Evolutionary conservation across 2,797 vertebrate species (phyloP), one percentile per base, ranked within the genome.

Genomic region (Gymnothorax javanicus): DNA sequence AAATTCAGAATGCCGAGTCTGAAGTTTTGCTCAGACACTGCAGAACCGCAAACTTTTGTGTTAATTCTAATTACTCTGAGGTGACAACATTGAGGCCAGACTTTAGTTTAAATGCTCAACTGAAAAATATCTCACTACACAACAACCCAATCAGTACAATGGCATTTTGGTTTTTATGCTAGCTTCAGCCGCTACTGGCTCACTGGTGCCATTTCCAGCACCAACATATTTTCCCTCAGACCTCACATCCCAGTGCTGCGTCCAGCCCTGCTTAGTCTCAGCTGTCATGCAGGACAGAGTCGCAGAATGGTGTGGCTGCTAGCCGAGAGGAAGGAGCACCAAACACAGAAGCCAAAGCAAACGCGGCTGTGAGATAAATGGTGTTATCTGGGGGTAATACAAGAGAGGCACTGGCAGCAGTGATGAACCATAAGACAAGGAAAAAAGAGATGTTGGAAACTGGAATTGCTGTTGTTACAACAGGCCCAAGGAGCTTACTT

Each of bases 201-300:
- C 71, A 43, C 33, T 75, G 7, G 33, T 33, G 13, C 9, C 64
- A 69, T 69, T 75, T 75, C 13, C 71, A 75, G 71, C 27, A 75
- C 64, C 64, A 25, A 69, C 64, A 69, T 69, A 69, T 69, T 69
- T 69, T n/a, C 64, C 64, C 64, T 43, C 64, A 69, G 64, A 69
- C 9, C 64, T 69, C n/a, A 69, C 64, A 25, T 69, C 64, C 64
- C 64, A 7, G n/a, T 69, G 11, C 64, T 69, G 64, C n/a, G 64
- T 69, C 64, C 64, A 69, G 64, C 64, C 71, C 71, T 75, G 71
- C 71, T 75, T 75, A 75, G 71, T 43, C 43, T 75, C 71, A 75
- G 71, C 71, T 43, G 33, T 43, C 71, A 15, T 27, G 25, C 71
- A 4, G 71, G 33, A 20, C 15, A 43, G 20, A 43, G 71, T 50